phyloP scores from a whole-genome alignment of 2,888 invertebrate species.

The Candidula unifasciata region DNA sequence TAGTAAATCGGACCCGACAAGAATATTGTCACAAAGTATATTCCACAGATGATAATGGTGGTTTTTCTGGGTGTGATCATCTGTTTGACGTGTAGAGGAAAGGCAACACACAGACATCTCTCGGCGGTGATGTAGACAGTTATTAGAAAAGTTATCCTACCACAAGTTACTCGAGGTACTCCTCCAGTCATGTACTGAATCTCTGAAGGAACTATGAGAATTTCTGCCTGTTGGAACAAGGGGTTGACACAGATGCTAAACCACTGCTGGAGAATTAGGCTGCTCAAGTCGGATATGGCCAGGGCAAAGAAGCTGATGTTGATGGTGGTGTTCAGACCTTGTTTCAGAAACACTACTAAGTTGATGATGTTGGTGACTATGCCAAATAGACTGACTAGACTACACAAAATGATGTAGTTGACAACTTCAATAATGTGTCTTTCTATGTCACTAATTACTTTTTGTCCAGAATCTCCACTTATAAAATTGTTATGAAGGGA shows the following conservation, averaged over 20 bases:
- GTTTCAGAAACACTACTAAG: not conserved
- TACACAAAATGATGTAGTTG: not conserved
- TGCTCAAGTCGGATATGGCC: not conserved
- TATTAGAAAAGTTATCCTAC: not conserved
- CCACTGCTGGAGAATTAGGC: not conserved
- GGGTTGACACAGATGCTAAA: not conserved
- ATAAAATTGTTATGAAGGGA: no score
- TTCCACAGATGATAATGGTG: not conserved
- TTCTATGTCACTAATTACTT: no score
- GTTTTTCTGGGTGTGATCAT: not conserved
- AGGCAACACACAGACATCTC: not conserved
- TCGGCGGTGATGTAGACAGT: not conserved
- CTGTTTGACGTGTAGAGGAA: conserved; percentile 12
- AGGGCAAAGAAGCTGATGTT: not conserved
- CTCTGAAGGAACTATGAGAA: not conserved
- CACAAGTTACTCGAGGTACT: not conserved
- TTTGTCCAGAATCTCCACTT: no score
- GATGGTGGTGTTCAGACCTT: conserved; percentile 1
- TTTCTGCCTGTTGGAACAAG: not conserved
- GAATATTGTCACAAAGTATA: not conserved
- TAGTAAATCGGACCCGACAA: not conserved
- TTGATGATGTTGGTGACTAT: not conserved
- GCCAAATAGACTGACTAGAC: not conserved
- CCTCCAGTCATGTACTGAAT: not conserved
- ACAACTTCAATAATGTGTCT: not conserved